Base-by-base conservation (phyloP, 2,113 vertebrate species). In the Myotis brandtii region DNA sequence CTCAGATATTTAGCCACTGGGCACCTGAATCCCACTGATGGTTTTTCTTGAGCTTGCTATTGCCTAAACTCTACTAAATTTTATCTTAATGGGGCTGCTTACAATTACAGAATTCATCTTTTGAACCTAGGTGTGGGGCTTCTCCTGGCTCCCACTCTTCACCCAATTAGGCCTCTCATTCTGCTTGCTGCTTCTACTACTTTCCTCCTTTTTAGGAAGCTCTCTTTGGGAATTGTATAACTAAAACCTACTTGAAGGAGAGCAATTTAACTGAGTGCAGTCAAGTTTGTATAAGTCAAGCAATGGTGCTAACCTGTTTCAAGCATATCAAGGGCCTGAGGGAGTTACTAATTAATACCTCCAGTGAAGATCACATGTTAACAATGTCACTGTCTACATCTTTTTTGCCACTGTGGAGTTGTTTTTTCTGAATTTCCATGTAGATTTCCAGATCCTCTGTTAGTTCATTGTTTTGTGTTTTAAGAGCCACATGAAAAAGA, bases 321-420 rank as follows among this genome's bases (percentile, higher is more conserved):
- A 77, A 96, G 72, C 43, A 66, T 34, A 94, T 59, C 52, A 62
- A 64, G 86, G 75, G 59, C 54, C 30, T 12, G 6, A 91, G 59
- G 54, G 77, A 89, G 52, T 83, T 92, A 86, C 48, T 86, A 83
- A 94, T 93, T 97, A 96, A 94, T 91, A 96, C 17, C 37, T 54
- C 66, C 37, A 79, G 40, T 84, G 91, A 86, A 94, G 91, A 86
- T 52, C 67, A 82, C 27, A 90, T 64, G 56, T 86, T 76, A 92
- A 56, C 72, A 50, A 82, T 66, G 52, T 40, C 50, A 91, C 27
- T 79, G 80, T 90, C 85, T 90, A 43, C 64, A 52, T 81, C 66
- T 50, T 77, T 91, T 40, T 91, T 83, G 40, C 56, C 37, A 91
- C 79, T 59, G 11, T 25, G 11, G 43, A n/a, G 43, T 46, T 91